phyloP scores from a whole-genome alignment of 2,113 vertebrate species.

The Solea solea region DNA sequence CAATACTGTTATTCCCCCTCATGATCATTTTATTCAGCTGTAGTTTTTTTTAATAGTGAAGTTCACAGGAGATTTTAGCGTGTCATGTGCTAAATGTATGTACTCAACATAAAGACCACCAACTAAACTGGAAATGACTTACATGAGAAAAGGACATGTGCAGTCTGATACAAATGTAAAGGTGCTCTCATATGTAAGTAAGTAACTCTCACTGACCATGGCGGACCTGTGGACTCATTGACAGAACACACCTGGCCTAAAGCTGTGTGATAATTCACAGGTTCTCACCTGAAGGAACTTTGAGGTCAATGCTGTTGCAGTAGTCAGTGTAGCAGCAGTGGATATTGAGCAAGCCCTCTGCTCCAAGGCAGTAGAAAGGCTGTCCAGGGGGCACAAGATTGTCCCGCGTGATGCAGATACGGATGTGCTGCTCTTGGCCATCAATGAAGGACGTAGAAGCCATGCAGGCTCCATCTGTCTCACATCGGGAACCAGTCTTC shows the following conservation, averaged over 20 bases:
- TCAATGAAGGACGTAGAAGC: constrained; percentile 90
- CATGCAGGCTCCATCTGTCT: constrained; percentile 95
- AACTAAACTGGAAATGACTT: too few species aligned
- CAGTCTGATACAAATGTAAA: too few species aligned
- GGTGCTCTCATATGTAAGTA: too few species aligned
- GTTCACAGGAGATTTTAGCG: neutral
- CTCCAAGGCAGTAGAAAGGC: constrained; percentile 92
- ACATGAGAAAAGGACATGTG: too few species aligned
- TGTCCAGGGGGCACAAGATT: constrained; percentile 89
- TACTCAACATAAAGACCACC: neutral
- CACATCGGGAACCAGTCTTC: constrained; percentile 88
- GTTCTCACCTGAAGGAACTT: constrained; percentile 87
- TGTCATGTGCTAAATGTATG: neutral
- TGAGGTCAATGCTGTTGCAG: constrained; percentile 94
- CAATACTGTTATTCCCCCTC: neutral
- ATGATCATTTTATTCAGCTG: neutral
- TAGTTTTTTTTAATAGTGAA: neutral
- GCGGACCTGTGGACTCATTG: too few species aligned
- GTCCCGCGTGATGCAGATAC: constrained; percentile 88
- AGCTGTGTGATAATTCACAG: neutral
- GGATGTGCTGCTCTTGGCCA: constrained; percentile 86
- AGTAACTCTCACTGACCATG: too few species aligned
- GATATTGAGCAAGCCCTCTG: constrained; percentile 90
- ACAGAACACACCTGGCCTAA: neutral
- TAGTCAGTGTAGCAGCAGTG: constrained; percentile 96